Base-by-base conservation (phyloP, 2,888 invertebrate species). In the Acleris holmiana region DNA sequence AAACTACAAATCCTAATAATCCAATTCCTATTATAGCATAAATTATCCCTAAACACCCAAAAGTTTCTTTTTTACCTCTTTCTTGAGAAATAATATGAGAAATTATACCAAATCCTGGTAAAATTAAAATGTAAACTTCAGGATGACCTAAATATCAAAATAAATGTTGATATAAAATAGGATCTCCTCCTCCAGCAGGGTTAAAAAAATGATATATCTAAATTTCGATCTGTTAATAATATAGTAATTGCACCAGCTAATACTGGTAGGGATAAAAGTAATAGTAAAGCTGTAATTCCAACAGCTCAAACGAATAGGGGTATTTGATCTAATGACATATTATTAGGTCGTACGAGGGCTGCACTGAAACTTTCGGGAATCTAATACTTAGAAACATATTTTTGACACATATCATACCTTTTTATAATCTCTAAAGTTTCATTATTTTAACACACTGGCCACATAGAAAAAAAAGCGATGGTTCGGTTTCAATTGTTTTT, bases 101-200 rank as follows among this genome's bases (percentile, higher is more conserved):
- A 84, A 97, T 95, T 93, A 97, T 94, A 0, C 96, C 96, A 93
- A 97, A 97, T 85, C 95, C 96, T 0, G 96, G 96, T 75, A 97
- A 79, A 95, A 97, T 96, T 93, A 97, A 88, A 95, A 97, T 96
- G 89, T 97, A 97, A 69, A 97, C 96, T 94, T 97, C 96, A 10
- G 96, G 97, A 62, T 97, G 97, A 0, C 96, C 97, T 94, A 97
- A 97, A 91, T 97, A 97, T 95, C 96, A 97, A 91, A 97, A 96
- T 93, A 97, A 89, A 84, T 97, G 96, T 94, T 97, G 96, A 61
- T 95, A 97, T 73, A 97, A 74, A 88, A 97, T 94, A 2, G 96
- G 96, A 62, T 97, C 96, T 60, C 96, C 97, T 29, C 96, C 97
- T 67, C 96, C 96, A 0, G 94, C 93, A 0, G 96, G 96, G 41